phyloP scores from a whole-genome alignment of 2,113 vertebrate species.

The Hippopotamus amphibius region DNA sequence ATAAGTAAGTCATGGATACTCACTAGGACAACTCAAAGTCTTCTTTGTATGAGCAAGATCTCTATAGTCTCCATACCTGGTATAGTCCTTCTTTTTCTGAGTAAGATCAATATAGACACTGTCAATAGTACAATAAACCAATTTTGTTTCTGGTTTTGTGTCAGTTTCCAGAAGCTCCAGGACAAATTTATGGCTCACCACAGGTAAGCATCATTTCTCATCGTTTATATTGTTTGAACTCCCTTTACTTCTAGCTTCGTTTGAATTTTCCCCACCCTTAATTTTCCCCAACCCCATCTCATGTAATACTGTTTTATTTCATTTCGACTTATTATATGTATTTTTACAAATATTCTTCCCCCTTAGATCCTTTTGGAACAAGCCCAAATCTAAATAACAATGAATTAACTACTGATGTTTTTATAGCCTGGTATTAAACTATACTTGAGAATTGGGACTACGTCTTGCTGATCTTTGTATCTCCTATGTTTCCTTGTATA shows the following conservation, averaged over 20 bases:
- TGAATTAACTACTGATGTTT: conserved; percentile 75
- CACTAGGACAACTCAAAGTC: background rate
- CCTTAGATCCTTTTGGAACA: conserved; percentile 60
- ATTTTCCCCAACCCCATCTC: conserved; percentile 27
- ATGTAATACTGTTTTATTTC: conserved; percentile 53
- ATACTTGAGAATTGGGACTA: conserved; percentile 70
- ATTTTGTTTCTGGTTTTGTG: conserved; percentile 27
- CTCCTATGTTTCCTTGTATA: conserved; percentile 19
- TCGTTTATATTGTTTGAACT: background rate
- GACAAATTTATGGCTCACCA: background rate
- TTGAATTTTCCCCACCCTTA: background rate
- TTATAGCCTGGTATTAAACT: conserved; percentile 73
- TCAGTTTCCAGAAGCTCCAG: background rate
- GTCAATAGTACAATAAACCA: background rate
- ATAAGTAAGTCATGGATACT: background rate
- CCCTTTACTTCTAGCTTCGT: conserved; percentile 1
- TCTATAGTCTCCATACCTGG: background rate
- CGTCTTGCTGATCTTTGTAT: conserved; percentile 47
- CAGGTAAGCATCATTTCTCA: conserved; percentile 28
- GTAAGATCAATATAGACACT: background rate
- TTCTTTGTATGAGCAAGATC: conserved; percentile 17
- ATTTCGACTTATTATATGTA: conserved; percentile 31
- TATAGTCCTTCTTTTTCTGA: background rate
- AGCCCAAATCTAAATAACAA: conserved; percentile 69
- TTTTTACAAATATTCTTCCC: conserved; percentile 49